Conservation (phyloP, 2,888 invertebrate genomes). For the Sinohyriopsis cumingii region DNA sequence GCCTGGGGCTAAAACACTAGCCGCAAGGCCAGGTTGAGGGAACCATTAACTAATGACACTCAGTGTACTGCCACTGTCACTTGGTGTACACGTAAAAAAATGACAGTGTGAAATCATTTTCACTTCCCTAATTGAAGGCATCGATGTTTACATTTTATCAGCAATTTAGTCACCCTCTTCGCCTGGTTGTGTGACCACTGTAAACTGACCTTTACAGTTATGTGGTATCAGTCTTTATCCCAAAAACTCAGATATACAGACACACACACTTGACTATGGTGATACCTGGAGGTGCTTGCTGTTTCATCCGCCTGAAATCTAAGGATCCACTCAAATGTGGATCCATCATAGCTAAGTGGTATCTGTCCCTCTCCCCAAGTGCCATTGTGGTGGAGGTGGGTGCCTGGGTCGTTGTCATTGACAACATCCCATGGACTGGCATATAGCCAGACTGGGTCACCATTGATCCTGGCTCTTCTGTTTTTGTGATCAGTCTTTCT, state of each 20-base stretch:
- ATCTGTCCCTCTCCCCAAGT: slow-evolving; percentile 30
- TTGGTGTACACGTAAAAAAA: too few relatives aligned
- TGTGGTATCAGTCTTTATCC: background rate
- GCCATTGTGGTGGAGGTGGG: slow-evolving; percentile 59
- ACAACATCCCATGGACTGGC: slow-evolving; percentile 46
- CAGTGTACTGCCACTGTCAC: too few relatives aligned
- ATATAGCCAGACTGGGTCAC: slow-evolving; percentile 45
- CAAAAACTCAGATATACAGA: too few relatives aligned
- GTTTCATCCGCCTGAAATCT: slow-evolving; percentile 35
- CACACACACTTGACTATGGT: background rate
- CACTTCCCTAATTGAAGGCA: too few relatives aligned
- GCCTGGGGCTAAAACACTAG: too few relatives aligned
- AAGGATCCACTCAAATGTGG: slow-evolving; percentile 31
- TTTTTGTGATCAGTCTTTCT: slow-evolving; percentile 26
- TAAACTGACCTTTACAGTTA: too few relatives aligned
- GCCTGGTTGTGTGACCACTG: too few relatives aligned
- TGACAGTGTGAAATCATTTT: too few relatives aligned
- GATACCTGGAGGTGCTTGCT: slow-evolving; percentile 23
- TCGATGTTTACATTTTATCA: too few relatives aligned
- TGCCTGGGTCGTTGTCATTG: slow-evolving; percentile 35
- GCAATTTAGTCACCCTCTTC: too few relatives aligned
- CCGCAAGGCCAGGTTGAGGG: too few relatives aligned
- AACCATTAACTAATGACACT: too few relatives aligned
- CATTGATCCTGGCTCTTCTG: slow-evolving; percentile 38
- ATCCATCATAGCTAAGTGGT: slow-evolving; percentile 39